These are phyloP conservation scores for Gyrodactylus salaris DNA, from an alignment of 1,140 invertebrate species.

Conservation along the genomic window DNA sequence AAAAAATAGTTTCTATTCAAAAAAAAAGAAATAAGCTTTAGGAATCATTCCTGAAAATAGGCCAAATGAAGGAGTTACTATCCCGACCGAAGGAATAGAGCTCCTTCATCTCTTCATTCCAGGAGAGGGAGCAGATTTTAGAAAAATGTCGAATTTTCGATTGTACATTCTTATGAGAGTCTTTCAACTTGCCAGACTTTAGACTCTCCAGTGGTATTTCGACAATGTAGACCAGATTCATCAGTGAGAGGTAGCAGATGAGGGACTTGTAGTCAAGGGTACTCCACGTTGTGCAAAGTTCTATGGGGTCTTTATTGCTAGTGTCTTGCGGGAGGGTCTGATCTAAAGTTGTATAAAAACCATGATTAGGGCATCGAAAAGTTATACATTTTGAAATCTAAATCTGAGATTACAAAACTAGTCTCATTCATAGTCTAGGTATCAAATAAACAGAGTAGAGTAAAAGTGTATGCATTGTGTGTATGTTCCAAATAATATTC, in stretches of 20 bases:
- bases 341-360: no score
- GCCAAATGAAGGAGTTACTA: neutral
- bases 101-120: neutral
- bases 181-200: neutral
- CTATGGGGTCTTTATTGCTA: no score
- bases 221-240: neutral
- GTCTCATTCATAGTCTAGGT: no score
- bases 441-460: no score
- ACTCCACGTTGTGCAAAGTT: no score
- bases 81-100: neutral
- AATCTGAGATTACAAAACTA: no score
- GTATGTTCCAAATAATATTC: no score
- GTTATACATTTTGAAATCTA: no score
- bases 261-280: neutral
- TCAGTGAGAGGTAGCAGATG: neutral
- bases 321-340: no score
- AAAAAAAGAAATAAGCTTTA: neutral
- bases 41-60: neutral
- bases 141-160: neutral
- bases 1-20: neutral
- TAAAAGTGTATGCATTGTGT: no score
- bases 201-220: neutral
- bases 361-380: no score
- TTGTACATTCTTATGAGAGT: neutral
- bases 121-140: neutral